Percentiles rank a stretch among this genome's conserved stretches.
Conservation (phyloP, 2,797 vertebrate species). For the Gymnoscopelus microlampas region DNA sequence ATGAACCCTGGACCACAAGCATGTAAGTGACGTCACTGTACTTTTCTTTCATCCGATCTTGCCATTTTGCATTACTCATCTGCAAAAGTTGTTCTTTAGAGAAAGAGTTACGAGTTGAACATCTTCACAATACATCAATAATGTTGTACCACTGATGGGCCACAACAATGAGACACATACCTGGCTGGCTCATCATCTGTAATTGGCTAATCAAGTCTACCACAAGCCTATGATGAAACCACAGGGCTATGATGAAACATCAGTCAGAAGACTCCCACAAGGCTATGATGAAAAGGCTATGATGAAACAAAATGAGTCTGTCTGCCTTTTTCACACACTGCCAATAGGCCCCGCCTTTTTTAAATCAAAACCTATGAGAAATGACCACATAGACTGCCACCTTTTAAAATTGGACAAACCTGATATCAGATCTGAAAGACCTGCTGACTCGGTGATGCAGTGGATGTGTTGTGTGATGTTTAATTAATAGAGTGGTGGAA, state of each 20-base stretch:
- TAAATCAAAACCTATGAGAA: too few species aligned
- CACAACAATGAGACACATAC: slow-evolving; percentile 33
- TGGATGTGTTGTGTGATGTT: too few species aligned
- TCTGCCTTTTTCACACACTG: too few species aligned
- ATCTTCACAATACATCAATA: slow-evolving; percentile 54
- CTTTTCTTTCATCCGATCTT: slow-evolving; percentile 16
- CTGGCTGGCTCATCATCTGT: slow-evolving; percentile 38
- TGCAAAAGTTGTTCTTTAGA: slow-evolving; percentile 29
- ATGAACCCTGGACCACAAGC: slow-evolving; percentile 13
- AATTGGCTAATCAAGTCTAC: slow-evolving; percentile 20
- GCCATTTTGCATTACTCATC: slow-evolving; percentile 15
- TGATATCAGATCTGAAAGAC: too few species aligned
- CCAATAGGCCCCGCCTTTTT: too few species aligned
- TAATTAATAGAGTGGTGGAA: too few species aligned
- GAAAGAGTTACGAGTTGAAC: slow-evolving; percentile 8
- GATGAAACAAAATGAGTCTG: too few species aligned
- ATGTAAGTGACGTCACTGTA: neutral
- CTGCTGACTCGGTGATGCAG: too few species aligned
- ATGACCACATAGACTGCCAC: too few species aligned
- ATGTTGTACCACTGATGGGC: slow-evolving; percentile 51
- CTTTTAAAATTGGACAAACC: too few species aligned
- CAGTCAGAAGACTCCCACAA: slow-evolving; percentile 8
- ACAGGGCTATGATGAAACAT: slow-evolving; percentile 30
- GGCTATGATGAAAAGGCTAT: too few species aligned
- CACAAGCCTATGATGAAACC: slow-evolving; percentile 11